phyloP scores from a whole-genome alignment of 2,797 vertebrate species.

The Carcharodon carcharias region DNA sequence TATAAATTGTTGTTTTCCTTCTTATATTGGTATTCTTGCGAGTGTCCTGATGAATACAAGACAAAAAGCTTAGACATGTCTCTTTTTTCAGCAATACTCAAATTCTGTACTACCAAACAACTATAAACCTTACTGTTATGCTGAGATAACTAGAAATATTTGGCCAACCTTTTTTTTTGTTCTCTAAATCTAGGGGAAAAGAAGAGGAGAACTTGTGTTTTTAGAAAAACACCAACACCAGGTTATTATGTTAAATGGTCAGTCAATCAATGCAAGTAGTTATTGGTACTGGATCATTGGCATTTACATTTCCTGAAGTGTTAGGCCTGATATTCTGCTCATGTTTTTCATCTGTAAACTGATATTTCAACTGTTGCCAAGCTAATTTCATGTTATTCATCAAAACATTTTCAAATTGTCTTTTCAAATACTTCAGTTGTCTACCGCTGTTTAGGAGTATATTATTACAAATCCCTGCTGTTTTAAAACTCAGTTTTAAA shows the following conservation, averaged over 20 bases:
- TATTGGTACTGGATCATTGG: neutral
- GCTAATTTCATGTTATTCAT: neutral
- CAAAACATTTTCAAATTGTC: neutral
- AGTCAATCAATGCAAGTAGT: neutral
- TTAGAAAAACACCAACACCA: neutral
- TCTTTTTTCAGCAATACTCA: no score
- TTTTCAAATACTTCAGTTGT: neutral
- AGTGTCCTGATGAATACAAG: no score
- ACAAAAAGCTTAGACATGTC: no score
- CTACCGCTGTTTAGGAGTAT: neutral
- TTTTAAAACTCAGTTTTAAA: neutral
- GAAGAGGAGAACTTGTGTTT: neutral
- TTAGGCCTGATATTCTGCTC: neutral
- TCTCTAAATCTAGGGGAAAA: neutral
- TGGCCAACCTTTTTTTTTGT: neutral
- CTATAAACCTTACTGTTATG: neutral
- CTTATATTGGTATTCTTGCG: no score
- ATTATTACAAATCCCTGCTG: neutral
- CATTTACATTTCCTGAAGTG: neutral
- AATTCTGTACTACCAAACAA: no score
- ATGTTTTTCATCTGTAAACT: neutral
- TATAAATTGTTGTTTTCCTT: no score
- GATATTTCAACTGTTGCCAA: neutral
- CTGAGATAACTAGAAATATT: neutral
- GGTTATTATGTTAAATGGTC: neutral